Base-by-base conservation (phyloP, 2,797 vertebrate genomes). In the Nannoperca australis region DNA sequence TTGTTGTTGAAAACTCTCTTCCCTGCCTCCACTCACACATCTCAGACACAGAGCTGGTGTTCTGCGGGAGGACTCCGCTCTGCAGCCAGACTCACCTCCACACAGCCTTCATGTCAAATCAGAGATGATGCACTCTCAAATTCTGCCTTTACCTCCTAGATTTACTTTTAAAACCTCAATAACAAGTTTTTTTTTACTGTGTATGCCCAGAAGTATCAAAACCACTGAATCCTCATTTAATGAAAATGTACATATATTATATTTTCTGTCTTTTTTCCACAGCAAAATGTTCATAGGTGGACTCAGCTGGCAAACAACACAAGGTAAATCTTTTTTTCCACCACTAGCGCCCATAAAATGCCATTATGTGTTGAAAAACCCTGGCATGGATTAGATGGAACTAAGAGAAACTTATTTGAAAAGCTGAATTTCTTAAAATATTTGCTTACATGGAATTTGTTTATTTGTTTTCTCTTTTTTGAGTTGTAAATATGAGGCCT, bases 201-300 rank as follows among this genome's bases (percentile, higher is more conserved):
- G 62, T 40, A 9, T 22, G 32, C n/a, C 1, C 12, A 9, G 2
- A 42, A 49, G 50, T 47, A 18, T n/a, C 15, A 7, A 72, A 47
- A 36, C 61, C 40, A 40, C 56, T 45, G 4, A 78, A 59, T 66
- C 24, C 20, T 42, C 36, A 14, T 56, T 53, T 63, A 45, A 65
- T 77, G 22, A 74, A 80, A 27, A 22, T 70, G 60, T 44, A 67
- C 74, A 75, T 79, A 58, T 54, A 27, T 45, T 69, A 85, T 56
- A 8, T 82, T 81, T 73, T 80, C n/a, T 89, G 40, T 63, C 82
- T 60, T 90, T 76, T 77, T 90, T 88, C 90, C 93, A 79, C 95
- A 99, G 97, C 94, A 98, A 98, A 96, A 99, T 98, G 97, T 98
- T 99, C 95, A 97, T 98, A 94, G 97, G 97, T 90, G 97, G 97